Conservation (phyloP, 1,140 invertebrate species). For the Drosophila burlai region DNA sequence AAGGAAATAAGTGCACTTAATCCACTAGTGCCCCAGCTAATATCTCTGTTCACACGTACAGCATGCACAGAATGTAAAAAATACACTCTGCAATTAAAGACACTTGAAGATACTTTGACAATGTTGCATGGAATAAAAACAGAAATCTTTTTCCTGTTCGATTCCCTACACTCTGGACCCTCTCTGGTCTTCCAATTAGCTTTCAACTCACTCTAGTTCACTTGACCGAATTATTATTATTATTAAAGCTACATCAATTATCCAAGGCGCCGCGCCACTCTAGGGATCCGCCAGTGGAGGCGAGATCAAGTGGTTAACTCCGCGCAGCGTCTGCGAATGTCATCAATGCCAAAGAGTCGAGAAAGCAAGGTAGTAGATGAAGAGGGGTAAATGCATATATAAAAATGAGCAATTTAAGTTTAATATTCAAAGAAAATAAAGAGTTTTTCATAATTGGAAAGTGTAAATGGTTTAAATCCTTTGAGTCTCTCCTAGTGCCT, state of each 20-base stretch:
- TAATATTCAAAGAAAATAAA: not conserved
- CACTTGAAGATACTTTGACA: not conserved
- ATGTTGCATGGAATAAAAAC: not conserved
- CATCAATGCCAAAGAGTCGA: slow-evolving; percentile 63
- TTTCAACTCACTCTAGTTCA: slow-evolving; percentile 19
- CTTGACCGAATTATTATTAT: slow-evolving; percentile 71
- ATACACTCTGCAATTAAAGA: not conserved
- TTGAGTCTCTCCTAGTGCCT: too few relatives aligned
- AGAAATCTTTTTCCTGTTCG: not conserved
- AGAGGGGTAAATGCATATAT: slow-evolving; percentile 22
- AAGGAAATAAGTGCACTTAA: not conserved
- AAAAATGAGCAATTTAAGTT: not conserved
- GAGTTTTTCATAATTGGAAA: too few relatives aligned
- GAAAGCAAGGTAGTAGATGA: not conserved
- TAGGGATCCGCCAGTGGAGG: slow-evolving; percentile 29
- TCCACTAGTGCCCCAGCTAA: too few relatives aligned
- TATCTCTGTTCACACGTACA: not conserved
- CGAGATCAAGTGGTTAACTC: slow-evolving; percentile 62
- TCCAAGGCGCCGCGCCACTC: slow-evolving; percentile 15
- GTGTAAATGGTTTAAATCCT: too few relatives aligned
- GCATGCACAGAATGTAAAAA: not conserved
- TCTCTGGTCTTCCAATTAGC: slow-evolving; percentile 44
- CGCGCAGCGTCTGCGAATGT: slow-evolving; percentile 56
- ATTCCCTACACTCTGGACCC: not conserved
- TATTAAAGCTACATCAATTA: slow-evolving; percentile 78